Conservation (phyloP, 2,113 vertebrate species). For the Lynx canadensis region DNA sequence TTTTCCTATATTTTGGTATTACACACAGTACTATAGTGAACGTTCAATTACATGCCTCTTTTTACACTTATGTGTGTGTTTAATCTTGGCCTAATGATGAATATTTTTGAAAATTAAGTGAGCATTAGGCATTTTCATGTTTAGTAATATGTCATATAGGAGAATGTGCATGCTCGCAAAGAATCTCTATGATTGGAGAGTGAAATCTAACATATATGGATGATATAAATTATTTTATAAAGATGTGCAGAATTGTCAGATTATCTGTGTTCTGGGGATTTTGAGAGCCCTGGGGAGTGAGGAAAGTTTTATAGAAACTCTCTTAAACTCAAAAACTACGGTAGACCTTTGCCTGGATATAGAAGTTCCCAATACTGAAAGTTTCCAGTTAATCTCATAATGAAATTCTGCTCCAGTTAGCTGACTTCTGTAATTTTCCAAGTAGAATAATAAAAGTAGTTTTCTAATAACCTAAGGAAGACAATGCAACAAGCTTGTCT, state of each 20-base stretch:
- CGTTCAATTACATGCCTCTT: neutral
- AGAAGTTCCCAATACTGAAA: neutral
- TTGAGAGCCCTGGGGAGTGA: neutral
- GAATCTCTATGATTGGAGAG: neutral
- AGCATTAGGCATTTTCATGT: neutral
- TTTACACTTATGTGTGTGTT: neutral
- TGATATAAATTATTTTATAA: neutral
- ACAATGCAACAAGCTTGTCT: conserved; percentile 5
- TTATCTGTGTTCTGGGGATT: neutral
- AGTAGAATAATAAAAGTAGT: conserved; percentile 19
- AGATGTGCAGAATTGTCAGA: neutral
- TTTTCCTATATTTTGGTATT: neutral
- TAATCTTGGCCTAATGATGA: neutral
- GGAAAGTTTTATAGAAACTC: neutral
- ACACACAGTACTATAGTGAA: neutral
- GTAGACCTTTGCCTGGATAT: neutral
- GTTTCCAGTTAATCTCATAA: neutral
- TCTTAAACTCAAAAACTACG: neutral
- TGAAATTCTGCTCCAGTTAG: conserved; percentile 22
- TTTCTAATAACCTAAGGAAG: neutral
- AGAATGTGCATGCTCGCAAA: neutral
- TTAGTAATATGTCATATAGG: neutral
- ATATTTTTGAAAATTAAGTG: conserved; percentile 9
- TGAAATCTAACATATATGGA: conserved; percentile 16
- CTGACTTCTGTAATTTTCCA: neutral